Evolutionary conservation across 2,888 invertebrate genomes (phyloP).

Genomic region (Caenorhabditis sinica): DNA sequence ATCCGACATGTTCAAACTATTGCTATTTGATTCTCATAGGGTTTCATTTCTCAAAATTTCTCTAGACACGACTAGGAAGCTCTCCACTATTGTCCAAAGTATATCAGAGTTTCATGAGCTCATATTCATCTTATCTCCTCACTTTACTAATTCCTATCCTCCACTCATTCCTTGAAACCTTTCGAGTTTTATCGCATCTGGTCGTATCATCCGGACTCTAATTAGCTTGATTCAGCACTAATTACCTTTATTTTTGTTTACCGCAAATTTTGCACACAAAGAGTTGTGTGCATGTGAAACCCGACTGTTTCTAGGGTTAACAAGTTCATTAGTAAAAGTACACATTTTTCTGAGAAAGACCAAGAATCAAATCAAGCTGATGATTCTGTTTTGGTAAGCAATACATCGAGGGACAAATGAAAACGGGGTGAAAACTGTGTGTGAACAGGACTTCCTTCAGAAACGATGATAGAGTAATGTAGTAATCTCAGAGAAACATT

Average conservation of each 20-base stretch:
- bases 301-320: background rate
- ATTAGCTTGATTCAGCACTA: background rate
- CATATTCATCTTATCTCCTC: too few relatives aligned
- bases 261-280: background rate
- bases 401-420: background rate
- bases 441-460: too few relatives aligned
- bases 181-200: background rate
- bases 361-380: background rate
- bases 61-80: too few relatives aligned
- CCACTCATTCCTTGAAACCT: background rate
- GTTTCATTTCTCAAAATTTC: too few relatives aligned
- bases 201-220: background rate
- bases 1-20: background rate
- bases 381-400: background rate
- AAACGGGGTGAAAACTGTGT: background rate
- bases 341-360: background rate
- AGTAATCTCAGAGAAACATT: too few relatives aligned
- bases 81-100: too few relatives aligned
- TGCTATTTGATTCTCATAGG: too few relatives aligned
- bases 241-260: conserved; percentile 6
- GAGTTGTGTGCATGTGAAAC: background rate
- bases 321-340: conserved; percentile 2
- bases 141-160: background rate
- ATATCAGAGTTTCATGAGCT: too few relatives aligned
- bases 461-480: too few relatives aligned